A percentile compares a stretch with the other conserved stretches of the same genome.
phyloP scores from a whole-genome alignment of 2,113 vertebrate genomes.

The Chaetodon trifascialis region DNA sequence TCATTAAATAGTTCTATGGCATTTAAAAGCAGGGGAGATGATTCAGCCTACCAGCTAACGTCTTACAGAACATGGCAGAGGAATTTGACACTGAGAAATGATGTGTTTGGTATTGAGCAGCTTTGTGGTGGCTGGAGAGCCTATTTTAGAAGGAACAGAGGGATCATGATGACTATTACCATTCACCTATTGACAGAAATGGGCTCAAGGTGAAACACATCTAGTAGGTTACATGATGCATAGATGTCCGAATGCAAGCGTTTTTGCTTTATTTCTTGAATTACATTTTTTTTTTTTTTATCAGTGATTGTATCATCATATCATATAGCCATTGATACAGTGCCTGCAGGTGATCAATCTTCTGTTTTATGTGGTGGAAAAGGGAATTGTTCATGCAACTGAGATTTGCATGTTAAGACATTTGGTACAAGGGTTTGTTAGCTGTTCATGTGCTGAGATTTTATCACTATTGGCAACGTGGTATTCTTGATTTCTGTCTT shows the following conservation, averaged over 20 bases:
- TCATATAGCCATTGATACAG: neutral
- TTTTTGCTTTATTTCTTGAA: neutral
- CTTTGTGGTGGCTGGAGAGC: constrained; percentile 5
- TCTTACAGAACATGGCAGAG: constrained; percentile 16
- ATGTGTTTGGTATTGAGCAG: constrained; percentile 16
- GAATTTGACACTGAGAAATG: constrained; percentile 27
- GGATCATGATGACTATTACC: neutral
- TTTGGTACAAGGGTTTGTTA: constrained; percentile 23
- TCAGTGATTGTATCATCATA: too few relatives aligned
- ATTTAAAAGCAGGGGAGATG: constrained; percentile 15
- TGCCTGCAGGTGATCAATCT: neutral
- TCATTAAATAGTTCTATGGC: neutral
- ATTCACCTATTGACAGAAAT: constrained; percentile 18
- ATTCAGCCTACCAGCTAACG: neutral
- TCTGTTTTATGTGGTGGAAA: neutral
- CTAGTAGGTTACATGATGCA: neutral
- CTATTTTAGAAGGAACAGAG: constrained; percentile 8
- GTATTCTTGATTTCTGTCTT: constrained; percentile 65
- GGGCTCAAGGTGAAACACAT: neutral
- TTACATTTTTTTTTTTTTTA: neutral
- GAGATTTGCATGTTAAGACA: constrained; percentile 21
- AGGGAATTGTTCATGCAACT: neutral
- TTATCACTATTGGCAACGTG: constrained; percentile 73
- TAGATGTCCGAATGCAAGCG: neutral
- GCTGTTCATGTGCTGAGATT: constrained; percentile 50